Conservation (phyloP, 2,113 vertebrate genomes). For the Aix galericulata region DNA sequence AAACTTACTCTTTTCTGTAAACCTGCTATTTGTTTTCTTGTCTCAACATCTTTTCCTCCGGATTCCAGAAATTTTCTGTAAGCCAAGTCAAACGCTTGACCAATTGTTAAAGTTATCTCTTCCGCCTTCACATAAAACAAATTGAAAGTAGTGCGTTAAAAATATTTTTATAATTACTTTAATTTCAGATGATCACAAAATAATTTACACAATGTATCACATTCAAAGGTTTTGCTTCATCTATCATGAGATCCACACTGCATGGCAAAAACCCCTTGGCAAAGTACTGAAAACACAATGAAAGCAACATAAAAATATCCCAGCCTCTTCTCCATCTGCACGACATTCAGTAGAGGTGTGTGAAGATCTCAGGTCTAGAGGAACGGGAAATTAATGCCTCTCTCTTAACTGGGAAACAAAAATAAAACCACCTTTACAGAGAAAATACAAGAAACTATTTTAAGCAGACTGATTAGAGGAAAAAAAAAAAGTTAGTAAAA, state of each 20-base stretch:
- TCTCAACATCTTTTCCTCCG: constrained; percentile 97
- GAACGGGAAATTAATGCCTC: neutral
- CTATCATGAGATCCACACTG: neutral
- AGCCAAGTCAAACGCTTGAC: constrained; percentile 97
- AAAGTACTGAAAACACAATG: neutral
- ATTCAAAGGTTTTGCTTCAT: neutral
- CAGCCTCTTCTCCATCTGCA: neutral
- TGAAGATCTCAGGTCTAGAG: neutral
- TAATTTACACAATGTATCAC: neutral
- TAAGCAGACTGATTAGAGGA: neutral
- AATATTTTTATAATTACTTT: neutral
- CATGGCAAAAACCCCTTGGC: neutral
- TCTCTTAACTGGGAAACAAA: neutral
- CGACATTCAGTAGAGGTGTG: neutral
- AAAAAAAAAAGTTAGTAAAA: neutral
- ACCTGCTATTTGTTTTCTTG: constrained; percentile 94
- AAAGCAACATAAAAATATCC: neutral
- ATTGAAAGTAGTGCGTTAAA: constrained; percentile 13
- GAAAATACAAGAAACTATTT: neutral
- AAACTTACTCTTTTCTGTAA: constrained; percentile 93
- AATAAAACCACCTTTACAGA: neutral
- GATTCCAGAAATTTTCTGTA: constrained; percentile 99
- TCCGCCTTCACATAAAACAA: constrained; percentile 85
- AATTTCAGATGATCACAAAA: neutral
- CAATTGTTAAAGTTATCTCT: constrained; percentile 98